phyloP scores from a whole-genome alignment of 2,888 invertebrate genomes.

The Parasteatoda lunata region DNA sequence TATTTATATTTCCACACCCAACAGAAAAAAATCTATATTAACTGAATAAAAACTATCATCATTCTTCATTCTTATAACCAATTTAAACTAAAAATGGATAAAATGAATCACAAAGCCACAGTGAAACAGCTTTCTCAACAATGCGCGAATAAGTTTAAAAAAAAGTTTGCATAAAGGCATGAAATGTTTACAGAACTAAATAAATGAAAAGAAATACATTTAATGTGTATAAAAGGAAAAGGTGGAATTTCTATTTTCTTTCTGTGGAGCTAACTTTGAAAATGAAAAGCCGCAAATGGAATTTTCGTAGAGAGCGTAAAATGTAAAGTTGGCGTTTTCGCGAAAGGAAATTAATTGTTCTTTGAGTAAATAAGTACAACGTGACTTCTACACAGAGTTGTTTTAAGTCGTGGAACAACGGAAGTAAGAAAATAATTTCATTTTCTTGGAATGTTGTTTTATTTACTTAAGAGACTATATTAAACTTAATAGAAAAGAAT shows the following conservation, averaged over 20 bases:
- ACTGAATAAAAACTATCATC: too few relatives aligned
- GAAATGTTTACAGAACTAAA: conserved; percentile 17
- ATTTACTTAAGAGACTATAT: conserved; percentile 16
- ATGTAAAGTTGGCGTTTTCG: conserved; percentile 19
- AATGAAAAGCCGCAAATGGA: conserved; percentile 49
- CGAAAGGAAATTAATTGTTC: conserved; percentile 49
- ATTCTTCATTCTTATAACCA: too few relatives aligned
- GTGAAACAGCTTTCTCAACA: conserved; percentile 13
- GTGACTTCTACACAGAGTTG: conserved; percentile 32
- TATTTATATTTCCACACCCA: too few relatives aligned
- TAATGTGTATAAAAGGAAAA: conserved; percentile 13
- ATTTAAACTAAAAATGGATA: background rate
- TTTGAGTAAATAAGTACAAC: conserved; percentile 50
- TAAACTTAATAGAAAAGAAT: conserved; percentile 19
- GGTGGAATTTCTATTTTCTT: conserved; percentile 32
- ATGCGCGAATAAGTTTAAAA: conserved; percentile 6
- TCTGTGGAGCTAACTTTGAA: background rate
- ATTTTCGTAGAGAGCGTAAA: conserved; percentile 22
- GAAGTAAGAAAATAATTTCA: conserved; percentile 29
- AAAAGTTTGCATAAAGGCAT: conserved; percentile 29
- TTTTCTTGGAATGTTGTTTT: conserved; percentile 16
- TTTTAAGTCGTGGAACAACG: conserved; percentile 19
- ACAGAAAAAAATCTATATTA: too few relatives aligned
- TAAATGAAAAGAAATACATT: conserved; percentile 26
- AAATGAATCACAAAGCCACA: conserved; percentile 11